phyloP scores from a whole-genome alignment of 30 jellyfish, hydroid and myxozoan genomes.

The Pelagia noctiluca region DNA sequence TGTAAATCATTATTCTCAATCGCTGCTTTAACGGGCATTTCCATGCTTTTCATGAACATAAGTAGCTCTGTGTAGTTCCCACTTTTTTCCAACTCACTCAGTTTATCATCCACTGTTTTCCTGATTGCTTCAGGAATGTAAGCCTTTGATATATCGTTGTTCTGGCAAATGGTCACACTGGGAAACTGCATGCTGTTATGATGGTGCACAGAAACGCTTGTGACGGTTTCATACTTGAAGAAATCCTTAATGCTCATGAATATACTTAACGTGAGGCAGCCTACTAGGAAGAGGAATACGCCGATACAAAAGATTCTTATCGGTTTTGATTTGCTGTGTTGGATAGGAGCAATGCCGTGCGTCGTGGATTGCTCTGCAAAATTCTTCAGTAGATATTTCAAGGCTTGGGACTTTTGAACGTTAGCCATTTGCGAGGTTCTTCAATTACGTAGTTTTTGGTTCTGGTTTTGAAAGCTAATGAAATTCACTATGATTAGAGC shows the following conservation, averaged over 20 bases:
- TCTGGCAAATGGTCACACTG: conserved; percentile 63
- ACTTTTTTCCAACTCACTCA: background rate
- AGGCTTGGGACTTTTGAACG: too few relatives aligned
- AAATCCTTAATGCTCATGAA: conserved; percentile 3
- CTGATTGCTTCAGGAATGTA: conserved; percentile 7
- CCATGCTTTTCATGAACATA: background rate
- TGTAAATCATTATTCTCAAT: conserved; percentile 39
- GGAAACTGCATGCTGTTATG: conserved; percentile 30
- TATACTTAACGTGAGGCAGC: background rate
- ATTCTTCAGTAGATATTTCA: background rate
- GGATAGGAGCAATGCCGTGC: conserved; percentile 49
- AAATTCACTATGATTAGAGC: too few relatives aligned
- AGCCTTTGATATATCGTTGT: conserved; percentile 11
- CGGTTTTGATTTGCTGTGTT: background rate
- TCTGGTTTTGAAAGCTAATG: too few relatives aligned
- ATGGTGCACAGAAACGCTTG: conserved; percentile 6
- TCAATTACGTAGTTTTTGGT: too few relatives aligned
- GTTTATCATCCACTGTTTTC: background rate
- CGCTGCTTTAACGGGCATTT: background rate
- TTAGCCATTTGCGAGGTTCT: too few relatives aligned
- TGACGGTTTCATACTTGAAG: conserved; percentile 13
- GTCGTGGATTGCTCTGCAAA: conserved; percentile 50
- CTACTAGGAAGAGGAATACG: background rate
- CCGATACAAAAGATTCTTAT: background rate
- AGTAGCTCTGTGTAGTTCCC: background rate